phyloP scores from a whole-genome alignment of 2,113 vertebrate genomes.

The Agapornis roseicollis region DNA sequence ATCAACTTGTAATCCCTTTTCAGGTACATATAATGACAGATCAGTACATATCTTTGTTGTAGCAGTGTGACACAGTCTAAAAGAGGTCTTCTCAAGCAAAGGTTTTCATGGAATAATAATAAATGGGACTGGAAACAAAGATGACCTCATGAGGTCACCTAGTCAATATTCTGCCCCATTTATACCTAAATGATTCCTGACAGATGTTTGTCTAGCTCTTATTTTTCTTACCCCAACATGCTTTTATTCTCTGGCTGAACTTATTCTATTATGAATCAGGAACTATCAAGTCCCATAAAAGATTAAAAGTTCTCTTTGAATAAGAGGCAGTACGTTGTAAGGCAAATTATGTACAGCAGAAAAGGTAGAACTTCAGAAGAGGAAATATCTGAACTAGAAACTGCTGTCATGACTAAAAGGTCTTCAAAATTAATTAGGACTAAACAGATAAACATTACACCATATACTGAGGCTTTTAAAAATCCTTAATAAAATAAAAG shows the following conservation, averaged over 20 bases:
- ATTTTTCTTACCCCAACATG: neutral
- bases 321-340: neutral
- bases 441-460: neutral
- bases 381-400: constrained; percentile 18
- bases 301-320: constrained; percentile 16
- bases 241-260: constrained; percentile 8
- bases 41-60: neutral
- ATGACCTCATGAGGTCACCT: neutral
- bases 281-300: neutral
- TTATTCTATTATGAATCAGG: neutral
- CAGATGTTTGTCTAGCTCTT: neutral
- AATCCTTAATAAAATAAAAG: neutral
- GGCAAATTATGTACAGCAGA: constrained; percentile 16
- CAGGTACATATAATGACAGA: neutral
- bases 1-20: neutral
- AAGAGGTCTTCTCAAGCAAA: neutral
- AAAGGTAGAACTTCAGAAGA: neutral
- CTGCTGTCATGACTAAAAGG: neutral
- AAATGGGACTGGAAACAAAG: neutral
- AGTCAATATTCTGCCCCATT: neutral
- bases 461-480: neutral
- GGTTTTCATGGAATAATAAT: neutral
- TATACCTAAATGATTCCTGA: neutral
- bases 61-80: neutral
- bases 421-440: neutral